Base-by-base conservation (phyloP, 1,140 invertebrate species). In the Epicauta chinensis region DNA sequence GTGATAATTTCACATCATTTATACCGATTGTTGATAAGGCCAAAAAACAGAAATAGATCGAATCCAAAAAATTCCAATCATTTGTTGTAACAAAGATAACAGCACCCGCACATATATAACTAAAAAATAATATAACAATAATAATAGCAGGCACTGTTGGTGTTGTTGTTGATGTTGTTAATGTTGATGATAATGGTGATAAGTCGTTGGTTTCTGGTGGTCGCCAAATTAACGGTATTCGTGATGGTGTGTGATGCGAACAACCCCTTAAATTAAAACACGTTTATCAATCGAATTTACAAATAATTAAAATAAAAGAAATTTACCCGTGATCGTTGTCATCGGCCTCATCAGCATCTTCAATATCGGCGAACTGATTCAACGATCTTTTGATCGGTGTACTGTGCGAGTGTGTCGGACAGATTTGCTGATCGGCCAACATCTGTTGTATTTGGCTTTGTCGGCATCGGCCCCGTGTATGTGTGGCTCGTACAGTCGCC, bases 21-120 rank as follows among this genome's bases (percentile, higher is more conserved):
- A 93, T 89, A 11, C 89, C 89, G 36, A 93, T 91, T 0, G 90
- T 93, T 0, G 87, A 84, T 41, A 93, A 75, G 0, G 90, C 89
- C 23, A 91, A 87, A 68, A 93, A 93, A 66, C 89, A 91, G 69
- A 91, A 92, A 70, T 93, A 93, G 13, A 85, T 82, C 0, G 87
- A 84, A 64, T 93, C 88, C 16, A 91, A 75, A 61, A 89, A 84
- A 15, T 79, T 84, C 87, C 88, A 90, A 41, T 82, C 79, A 62
- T 84, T 83, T 77, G 81, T 83, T 2, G 80, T 71, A 3, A 82
- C 84, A 68, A 88, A 88, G 40, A 83, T 75, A 5, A 77, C 75
- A 0, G 86, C 87, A 6, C 86, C 87, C 1, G 83, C 67, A 55
- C 81, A 80, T 29, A 90, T 80, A 67, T 89, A 90, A 17, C 76